A percentile compares a stretch with the other conserved stretches of the same genome.
Conservation (phyloP, 2,113 vertebrate genomes). For the Notechis scutatus region DNA sequence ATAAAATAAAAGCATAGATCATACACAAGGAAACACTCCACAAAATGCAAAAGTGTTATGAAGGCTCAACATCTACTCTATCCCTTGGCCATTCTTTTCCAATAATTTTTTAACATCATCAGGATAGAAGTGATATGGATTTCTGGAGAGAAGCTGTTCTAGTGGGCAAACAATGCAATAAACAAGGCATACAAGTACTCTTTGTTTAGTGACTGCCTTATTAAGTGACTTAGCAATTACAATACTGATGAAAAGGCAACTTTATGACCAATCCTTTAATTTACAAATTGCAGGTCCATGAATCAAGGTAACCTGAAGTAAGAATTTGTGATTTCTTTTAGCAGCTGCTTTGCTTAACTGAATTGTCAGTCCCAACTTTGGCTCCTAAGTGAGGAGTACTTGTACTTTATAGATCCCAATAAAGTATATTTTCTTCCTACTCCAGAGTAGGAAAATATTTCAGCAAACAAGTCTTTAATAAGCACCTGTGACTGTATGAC, state of each 20-base stretch:
- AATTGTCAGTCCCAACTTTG: neutral
- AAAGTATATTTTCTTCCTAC: neutral
- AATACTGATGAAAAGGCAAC: no score
- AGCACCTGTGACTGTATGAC: neutral
- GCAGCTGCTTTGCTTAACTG: neutral
- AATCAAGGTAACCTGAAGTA: neutral
- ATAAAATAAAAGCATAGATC: neutral
- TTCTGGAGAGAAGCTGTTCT: neutral
- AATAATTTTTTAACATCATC: neutral
- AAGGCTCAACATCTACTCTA: neutral
- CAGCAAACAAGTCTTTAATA: neutral
- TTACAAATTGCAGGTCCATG: neutral
- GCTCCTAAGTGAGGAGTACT: neutral
- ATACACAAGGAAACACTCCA: neutral
- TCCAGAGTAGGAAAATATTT: neutral
- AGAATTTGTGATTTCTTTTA: neutral
- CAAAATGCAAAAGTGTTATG: neutral
- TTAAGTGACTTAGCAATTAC: neutral
- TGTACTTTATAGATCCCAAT: neutral
- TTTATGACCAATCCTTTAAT: neutral
- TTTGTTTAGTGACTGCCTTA: neutral
- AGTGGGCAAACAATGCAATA: neutral
- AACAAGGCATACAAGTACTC: neutral
- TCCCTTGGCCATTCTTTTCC: neutral
- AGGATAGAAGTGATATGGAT: neutral